Conservation (phyloP, 2,797 vertebrate genomes). For the Alcedo quadribrachys region DNA sequence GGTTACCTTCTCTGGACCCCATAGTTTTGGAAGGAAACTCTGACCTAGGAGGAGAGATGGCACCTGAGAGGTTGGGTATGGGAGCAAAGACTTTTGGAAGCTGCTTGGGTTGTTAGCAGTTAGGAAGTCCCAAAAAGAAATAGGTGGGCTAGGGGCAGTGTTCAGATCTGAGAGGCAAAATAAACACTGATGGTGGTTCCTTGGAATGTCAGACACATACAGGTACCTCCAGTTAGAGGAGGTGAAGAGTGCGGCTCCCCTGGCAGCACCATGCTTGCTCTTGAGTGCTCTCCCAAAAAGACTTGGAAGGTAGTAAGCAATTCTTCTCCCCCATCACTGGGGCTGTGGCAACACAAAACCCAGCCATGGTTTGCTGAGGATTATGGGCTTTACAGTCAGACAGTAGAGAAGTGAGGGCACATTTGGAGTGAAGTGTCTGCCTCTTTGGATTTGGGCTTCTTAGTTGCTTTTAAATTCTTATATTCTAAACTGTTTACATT, state of each 20-base stretch:
- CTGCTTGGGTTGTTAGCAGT: fast-evolving
- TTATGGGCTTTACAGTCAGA: neutral
- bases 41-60: neutral
- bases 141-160: neutral
- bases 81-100: neutral
- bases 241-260: fast-evolving
- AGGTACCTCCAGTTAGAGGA: fast-evolving
- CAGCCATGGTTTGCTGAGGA: neutral
- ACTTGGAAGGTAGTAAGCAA: neutral
- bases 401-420: neutral
- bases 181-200: fast-evolving
- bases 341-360: neutral
- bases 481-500: neutral
- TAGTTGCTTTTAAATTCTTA: neutral
- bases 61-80: neutral
- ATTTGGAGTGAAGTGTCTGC: neutral
- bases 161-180: neutral
- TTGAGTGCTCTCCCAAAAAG: neutral
- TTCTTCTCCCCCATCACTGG: neutral
- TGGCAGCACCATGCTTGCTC: fast-evolving
- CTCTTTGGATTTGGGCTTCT: neutral
- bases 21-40: neutral
- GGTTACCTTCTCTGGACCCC: fast-evolving
- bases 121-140: neutral
- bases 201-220: fast-evolving